Evolutionary conservation across 2,888 invertebrate species (phyloP), one percentile per base, ranked within the genome.

Genomic region (Tromatobia lineatoria): DNA sequence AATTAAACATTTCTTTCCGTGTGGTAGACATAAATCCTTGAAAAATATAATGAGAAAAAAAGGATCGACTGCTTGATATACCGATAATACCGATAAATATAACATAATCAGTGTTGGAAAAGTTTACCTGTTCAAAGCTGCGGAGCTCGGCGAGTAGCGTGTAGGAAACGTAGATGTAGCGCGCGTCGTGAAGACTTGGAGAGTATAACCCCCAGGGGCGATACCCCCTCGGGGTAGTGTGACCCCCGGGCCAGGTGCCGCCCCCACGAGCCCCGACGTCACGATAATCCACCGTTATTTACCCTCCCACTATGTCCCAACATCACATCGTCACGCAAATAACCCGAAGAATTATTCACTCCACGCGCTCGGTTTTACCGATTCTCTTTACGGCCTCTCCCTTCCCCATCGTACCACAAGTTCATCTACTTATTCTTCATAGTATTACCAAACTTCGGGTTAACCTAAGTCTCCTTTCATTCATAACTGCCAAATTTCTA

Each of bases 61-160:
- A 29, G 3, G 3, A 29, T 29, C 29, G 29, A 29, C 29, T 29
- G 29, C 29, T 29, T 4, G 3, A 29, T 29, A 4, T 29, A 29
- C 29, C 3, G 29, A 4, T n/a, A n/a, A n/a, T 4, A 29, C 29
- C 29, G 4, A 3, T 29, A 38, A 38, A 38, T 10, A 38, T 10
- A 38, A 38, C 38, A 38, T 38, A 2, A 59, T 20, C 64, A 23
- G 23, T 10, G 8, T 18, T 42, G 4, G 11, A 23, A 34, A 47
- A 64, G 67, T 88, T 94, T 93, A 96, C 96, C 96, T 96, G 94
- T 93, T 96, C 96, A 91, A 96, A 96, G 91, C 95, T 94, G 82
- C 93, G 94, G 86, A 96, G 95, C 89, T 96, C 95, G 11, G 95
- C 95, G 89, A 96, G 94, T 87, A 96, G 94, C 83, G 95, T 94